Base-by-base conservation (phyloP, 2,888 invertebrate species). In the Blera fallax region DNA sequence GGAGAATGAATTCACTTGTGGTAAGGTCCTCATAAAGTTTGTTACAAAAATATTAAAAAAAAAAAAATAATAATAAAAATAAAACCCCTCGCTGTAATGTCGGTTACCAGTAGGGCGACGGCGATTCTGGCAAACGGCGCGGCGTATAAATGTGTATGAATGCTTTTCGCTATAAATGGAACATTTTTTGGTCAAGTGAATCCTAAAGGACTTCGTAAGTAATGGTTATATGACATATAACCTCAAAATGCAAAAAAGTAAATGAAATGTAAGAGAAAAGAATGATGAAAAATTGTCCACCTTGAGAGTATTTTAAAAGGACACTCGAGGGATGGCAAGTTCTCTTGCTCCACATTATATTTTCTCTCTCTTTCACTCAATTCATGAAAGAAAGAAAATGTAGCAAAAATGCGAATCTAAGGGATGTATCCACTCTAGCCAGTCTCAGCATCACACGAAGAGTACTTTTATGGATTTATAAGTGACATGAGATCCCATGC, bases 401-500 rank as follows among this genome's bases (percentile, higher is more conserved):
- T 45, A 62, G 52, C 24, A 43, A 48, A 21, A 69, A 45, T 67
- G n/a, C 27, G 27, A 65, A 34, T 48, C 18, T 32, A 50, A 27
- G 14, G 50, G n/a, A 37, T 37, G 37, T 24, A 21, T 29, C 29
- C 60, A 52, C 40, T 18, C 27, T 21, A 29, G 40, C 40, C 24
- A 40, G 40, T 16, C 18, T 18, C 16, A 62, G 48, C 7, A 58
- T 43, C 48, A 74, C 10, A 72, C 27, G 56, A 72, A 73, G 58
- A 78, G 78, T 65, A 58, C 64, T 58, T 82, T 65, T 72, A 82
- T 82, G 70, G 78, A 83, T 60, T 73, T 60, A 67, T 78, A 65
- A 73, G 72, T 73, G 52, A 72, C 65, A 54, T 48, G 60, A 54
- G 34, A 67, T 72, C 48, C 37, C 56, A 34, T 24, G 37, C 16